phyloP scores from a whole-genome alignment of 1,140 invertebrate species.

The Aleiodes sp. region DNA sequence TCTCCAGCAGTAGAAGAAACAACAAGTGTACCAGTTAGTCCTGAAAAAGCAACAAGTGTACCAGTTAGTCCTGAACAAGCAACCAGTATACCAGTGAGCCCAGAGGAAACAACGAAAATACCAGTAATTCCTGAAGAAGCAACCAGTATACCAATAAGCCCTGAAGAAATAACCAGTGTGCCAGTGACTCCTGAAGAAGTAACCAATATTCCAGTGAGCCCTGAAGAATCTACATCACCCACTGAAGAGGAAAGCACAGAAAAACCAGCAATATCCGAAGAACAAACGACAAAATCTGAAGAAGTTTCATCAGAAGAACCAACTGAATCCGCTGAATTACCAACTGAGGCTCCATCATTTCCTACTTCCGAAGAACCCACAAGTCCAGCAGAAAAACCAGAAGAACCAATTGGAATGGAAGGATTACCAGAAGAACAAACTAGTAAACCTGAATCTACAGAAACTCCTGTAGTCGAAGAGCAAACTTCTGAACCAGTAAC shows the following conservation, averaged over 20 bases:
- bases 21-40: neutral
- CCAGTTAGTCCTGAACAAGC: neutral
- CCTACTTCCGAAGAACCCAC: neutral
- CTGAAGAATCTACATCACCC: neutral
- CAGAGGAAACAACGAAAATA: neutral
- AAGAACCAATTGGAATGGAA: neutral
- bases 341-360: neutral
- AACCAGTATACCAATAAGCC: neutral
- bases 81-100: neutral
- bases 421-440: neutral
- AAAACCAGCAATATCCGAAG: conserved; percentile 18
- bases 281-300: neutral
- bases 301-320: conserved; percentile 4
- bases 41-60: neutral
- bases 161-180: conserved; percentile 35
- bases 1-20: conserved; percentile 11
- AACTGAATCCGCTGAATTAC: neutral
- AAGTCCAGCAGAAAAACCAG: neutral
- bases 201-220: conserved; percentile 5
- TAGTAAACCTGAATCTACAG: neutral
- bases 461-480: neutral
- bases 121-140: conserved; percentile 31
- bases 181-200: conserved; percentile 18
- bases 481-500: neutral
- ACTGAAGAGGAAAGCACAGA: conserved; percentile 21